Evolutionary conservation across 1,140 invertebrate genomes (phyloP).

Genomic region (Acromyrmex heyeri): DNA sequence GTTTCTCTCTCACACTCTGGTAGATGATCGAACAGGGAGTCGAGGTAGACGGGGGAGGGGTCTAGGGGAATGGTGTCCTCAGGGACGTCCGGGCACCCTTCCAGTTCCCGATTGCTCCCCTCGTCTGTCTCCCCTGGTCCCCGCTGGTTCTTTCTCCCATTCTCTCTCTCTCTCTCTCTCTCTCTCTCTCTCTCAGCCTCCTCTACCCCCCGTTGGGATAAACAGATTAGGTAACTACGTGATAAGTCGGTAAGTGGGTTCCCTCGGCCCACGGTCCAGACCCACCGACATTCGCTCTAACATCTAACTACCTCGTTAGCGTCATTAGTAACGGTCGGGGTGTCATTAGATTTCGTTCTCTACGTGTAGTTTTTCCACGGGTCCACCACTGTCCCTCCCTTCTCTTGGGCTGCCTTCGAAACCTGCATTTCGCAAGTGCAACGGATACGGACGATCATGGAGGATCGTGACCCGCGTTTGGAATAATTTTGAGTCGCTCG

Average conservation of each 20-base stretch:
- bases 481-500: slow-evolving; percentile 47
- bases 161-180: slow-evolving; percentile 13
- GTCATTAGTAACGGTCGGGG: slow-evolving; percentile 86
- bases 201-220: slow-evolving; percentile 82
- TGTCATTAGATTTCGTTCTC: slow-evolving; percentile 86
- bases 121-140: slow-evolving; percentile 9
- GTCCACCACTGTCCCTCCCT: slow-evolving; percentile 27
- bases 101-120: slow-evolving; percentile 74
- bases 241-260: slow-evolving; percentile 87
- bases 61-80: slow-evolving; percentile 72
- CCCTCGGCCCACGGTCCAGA: slow-evolving; percentile 83
- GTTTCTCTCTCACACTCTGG: slow-evolving; percentile 40
- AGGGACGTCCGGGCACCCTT: slow-evolving; percentile 83
- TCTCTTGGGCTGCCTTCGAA: neutral
- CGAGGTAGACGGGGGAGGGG: slow-evolving; percentile 39
- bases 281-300: slow-evolving; percentile 83
- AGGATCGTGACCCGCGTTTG: slow-evolving; percentile 38
- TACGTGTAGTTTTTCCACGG: slow-evolving; percentile 84
- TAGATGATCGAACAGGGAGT: slow-evolving; percentile 80
- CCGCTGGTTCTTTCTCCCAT: neutral
- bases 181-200: slow-evolving; percentile 57
- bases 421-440: slow-evolving; percentile 44
- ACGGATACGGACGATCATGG: slow-evolving; percentile 52
- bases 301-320: slow-evolving; percentile 87
- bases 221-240: slow-evolving; percentile 87